These are phyloP conservation scores for Lycocorax pyrrhopterus DNA, from an alignment of 2,113 vertebrate genomes.

Conservation along the genomic window DNA sequence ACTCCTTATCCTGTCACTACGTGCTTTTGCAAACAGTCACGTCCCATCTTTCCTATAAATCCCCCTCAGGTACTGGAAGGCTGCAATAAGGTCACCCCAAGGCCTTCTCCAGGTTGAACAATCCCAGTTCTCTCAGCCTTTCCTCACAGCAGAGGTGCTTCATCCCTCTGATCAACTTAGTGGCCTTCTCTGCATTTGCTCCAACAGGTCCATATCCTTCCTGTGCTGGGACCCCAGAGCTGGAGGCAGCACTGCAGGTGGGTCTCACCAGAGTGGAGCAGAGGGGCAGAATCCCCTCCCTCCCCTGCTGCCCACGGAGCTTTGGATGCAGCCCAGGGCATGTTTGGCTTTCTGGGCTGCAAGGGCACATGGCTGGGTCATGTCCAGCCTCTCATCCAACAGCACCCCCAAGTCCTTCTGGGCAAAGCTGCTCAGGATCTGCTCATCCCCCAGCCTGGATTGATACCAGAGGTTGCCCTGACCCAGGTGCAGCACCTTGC, in stretches of 20 bases:
- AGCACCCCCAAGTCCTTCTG: background rate
- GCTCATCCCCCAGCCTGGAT: background rate
- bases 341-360: rapidly evolving
- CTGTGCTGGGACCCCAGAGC: background rate
- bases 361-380: background rate
- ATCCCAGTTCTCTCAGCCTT: background rate
- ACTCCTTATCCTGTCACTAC: background rate
- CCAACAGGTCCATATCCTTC: background rate
- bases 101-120: background rate
- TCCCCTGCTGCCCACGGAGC: rapidly evolving
- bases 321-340: background rate
- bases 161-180: background rate
- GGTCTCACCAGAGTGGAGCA: background rate
- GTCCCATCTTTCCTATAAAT: background rate
- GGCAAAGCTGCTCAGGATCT: background rate
- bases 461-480: rapidly evolving
- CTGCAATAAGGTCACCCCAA: background rate
- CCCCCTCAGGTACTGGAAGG: background rate
- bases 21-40: background rate
- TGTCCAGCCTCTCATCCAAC: background rate
- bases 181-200: rapidly evolving
- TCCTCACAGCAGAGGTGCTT: background rate
- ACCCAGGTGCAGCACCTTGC: background rate
- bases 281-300: background rate
- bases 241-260: background rate